These are phyloP conservation scores for Anguilla japonica DNA, from an alignment of 2,113 vertebrate species.

Conservation along the genomic window DNA sequence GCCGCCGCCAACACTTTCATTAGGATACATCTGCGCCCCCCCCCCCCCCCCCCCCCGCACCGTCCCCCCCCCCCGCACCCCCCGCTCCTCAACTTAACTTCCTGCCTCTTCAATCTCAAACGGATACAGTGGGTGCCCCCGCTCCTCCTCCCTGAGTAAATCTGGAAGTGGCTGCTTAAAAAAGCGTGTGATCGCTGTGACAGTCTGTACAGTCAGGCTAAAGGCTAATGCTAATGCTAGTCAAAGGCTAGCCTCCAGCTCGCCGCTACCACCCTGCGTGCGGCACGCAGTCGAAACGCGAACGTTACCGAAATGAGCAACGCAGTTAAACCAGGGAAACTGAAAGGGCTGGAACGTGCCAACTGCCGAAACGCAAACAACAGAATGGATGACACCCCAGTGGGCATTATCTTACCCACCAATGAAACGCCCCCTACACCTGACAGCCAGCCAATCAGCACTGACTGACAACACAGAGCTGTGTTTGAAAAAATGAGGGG, in stretches of 20 bases:
- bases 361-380: not conserved
- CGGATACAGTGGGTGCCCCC: not conserved
- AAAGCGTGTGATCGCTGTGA: not conserved
- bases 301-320: not conserved
- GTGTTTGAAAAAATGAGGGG: not conserved
- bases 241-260: not conserved
- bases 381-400: not conserved
- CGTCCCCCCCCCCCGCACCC: not conserved
- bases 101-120: not conserved
- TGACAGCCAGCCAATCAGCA: not conserved
- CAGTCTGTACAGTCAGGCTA: not conserved
- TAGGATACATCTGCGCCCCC: not conserved
- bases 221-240: too few species aligned
- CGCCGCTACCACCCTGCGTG: not conserved
- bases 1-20: slow-evolving; percentile 20
- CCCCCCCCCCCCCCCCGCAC: too few species aligned
- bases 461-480: not conserved
- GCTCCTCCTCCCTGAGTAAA: not conserved
- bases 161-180: not conserved
- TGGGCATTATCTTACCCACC: not conserved
- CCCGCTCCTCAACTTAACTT: not conserved
- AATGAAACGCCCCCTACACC: not conserved
- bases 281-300: not conserved
- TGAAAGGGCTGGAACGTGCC: not conserved
- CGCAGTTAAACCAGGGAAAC: not conserved